Evolutionary conservation across 2,888 invertebrate genomes (phyloP), one percentile per base, ranked within the genome.

Genomic region (Mythimna pallens): DNA sequence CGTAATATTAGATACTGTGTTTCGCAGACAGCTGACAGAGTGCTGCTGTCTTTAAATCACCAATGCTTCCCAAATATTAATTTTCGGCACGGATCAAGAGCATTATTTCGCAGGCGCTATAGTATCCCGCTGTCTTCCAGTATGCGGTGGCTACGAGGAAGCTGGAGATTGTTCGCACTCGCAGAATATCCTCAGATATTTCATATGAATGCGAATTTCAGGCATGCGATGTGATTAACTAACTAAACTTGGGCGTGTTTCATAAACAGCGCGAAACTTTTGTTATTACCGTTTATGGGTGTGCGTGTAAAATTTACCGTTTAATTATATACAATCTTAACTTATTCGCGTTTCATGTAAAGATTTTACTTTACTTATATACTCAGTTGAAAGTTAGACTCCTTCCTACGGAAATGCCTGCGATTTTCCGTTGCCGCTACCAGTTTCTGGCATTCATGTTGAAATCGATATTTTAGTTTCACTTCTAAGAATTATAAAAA

Each of bases 271-370:
- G 86, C 73, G 76, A 85, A 93, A 93, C 91, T 94, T 93, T 90
- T 88, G 91, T 92, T 93, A 92, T 91, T 92, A 92, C 89, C 90
- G 87, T 90, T 92, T 91, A 91, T 88, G 88, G 84, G 87, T 83
- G 90, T 86, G 88, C 86, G 87, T 80, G 89, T 88, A 90, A 88
- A 88, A 90, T 92, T 89, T 89, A 86, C 83, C 89, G 88, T 92
- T 90, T 93, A 92, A 93, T 93, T 93, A 93, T 88, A 86, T 87
- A 89, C 87, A 86, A 88, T 90, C 89, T 88, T 87, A 89, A 88
- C 88, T 89, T 88, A 85, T 87, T 83, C 87, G 79, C 79, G 74
- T 72, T 80, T 72, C 78, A 80, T 78, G 77, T 76, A 76, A 73
- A 86, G 83, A 82, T 86, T 85, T 85, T 84, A 81, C 83, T 86